These are phyloP conservation scores for Rousettus madagascariensis DNA, from an alignment of 2,797 vertebrate species.

Conservation along the genomic window DNA sequence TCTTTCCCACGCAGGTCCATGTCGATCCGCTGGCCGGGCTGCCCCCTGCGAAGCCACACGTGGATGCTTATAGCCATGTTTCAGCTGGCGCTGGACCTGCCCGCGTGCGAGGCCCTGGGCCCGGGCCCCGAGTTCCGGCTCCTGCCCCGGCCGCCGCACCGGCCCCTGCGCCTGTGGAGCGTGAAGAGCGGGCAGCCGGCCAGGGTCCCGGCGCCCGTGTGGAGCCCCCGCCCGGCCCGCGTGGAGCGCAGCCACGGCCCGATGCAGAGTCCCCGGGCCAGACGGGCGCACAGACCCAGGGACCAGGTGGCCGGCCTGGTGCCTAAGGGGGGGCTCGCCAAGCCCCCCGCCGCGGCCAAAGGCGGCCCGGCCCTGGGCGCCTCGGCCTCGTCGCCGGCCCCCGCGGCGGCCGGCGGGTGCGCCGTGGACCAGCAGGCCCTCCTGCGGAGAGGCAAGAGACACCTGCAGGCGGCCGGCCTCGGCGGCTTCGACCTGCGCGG, in stretches of 20 bases:
- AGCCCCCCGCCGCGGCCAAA: constrained; percentile 43
- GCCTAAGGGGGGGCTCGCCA: constrained; percentile 64
- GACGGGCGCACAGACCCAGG: constrained; percentile 65
- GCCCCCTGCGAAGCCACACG: constrained; percentile 86
- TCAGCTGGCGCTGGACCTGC: constrained; percentile 86
- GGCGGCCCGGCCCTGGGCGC: constrained; percentile 48
- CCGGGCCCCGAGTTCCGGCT: constrained; percentile 70
- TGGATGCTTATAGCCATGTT: constrained; percentile 89
- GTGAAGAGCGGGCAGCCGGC: constrained; percentile 70
- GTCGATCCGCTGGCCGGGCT: constrained; percentile 84
- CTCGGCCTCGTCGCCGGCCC: background rate
- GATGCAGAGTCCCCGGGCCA: constrained; percentile 70
- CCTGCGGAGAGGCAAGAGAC: constrained; percentile 75
- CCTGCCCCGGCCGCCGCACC: constrained; percentile 70
- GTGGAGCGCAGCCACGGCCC: constrained; percentile 59
- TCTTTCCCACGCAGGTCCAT: constrained; percentile 41
- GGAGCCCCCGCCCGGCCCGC: constrained; percentile 72
- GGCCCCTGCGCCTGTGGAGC: constrained; percentile 82
- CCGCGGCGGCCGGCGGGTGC: background rate
- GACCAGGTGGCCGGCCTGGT: constrained; percentile 67
- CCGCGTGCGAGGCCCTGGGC: constrained; percentile 82
- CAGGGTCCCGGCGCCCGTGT: constrained; percentile 62
- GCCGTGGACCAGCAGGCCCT: constrained; percentile 62
- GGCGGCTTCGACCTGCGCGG: constrained; percentile 70
- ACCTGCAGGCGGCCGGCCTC: constrained; percentile 64